Evolutionary conservation across 2,888 invertebrate genomes (phyloP).

Genomic region (Esperia sulphurella): DNA sequence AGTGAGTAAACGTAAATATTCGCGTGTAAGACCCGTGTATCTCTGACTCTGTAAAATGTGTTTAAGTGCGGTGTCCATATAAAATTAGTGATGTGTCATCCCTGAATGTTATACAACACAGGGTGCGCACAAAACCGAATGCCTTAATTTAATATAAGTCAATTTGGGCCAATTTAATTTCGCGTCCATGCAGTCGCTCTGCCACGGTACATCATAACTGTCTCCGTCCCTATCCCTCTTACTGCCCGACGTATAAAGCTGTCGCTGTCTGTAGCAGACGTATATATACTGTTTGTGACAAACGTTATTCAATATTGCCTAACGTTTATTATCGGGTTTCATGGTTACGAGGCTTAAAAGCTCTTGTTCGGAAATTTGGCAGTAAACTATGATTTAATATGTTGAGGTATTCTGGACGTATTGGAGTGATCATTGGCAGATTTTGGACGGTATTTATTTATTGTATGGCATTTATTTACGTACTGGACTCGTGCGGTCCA

Average conservation of each 20-base stretch:
- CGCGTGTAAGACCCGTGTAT: too few relatives aligned
- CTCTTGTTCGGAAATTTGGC: neutral
- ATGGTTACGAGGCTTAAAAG: conserved; percentile 6
- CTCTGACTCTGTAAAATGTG: too few relatives aligned
- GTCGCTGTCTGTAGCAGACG: conserved; percentile 25
- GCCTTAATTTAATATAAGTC: conserved; percentile 74
- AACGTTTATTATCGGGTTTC: conserved; percentile 15
- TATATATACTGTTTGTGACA: conserved; percentile 29
- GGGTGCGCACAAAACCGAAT: conserved; percentile 66
- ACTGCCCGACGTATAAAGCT: conserved; percentile 14
- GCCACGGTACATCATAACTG: conserved; percentile 40
- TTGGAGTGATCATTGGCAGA: too few relatives aligned
- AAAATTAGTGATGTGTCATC: conserved; percentile 24
- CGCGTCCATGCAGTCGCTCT: conserved; percentile 56
- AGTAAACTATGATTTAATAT: too few relatives aligned
- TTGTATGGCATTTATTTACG: too few relatives aligned
- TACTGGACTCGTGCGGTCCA: too few relatives aligned
- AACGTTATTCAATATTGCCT: conserved; percentile 25
- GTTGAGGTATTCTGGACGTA: neutral
- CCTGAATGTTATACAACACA: conserved; percentile 40
- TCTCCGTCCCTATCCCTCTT: conserved; percentile 19
- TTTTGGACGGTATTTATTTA: too few relatives aligned
- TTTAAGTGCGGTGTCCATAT: neutral
- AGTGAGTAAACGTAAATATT: too few relatives aligned
- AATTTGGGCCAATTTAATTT: conserved; percentile 75